Base-by-base conservation (phyloP, 1,140 invertebrate species). In the Triops longicaudatus region DNA sequence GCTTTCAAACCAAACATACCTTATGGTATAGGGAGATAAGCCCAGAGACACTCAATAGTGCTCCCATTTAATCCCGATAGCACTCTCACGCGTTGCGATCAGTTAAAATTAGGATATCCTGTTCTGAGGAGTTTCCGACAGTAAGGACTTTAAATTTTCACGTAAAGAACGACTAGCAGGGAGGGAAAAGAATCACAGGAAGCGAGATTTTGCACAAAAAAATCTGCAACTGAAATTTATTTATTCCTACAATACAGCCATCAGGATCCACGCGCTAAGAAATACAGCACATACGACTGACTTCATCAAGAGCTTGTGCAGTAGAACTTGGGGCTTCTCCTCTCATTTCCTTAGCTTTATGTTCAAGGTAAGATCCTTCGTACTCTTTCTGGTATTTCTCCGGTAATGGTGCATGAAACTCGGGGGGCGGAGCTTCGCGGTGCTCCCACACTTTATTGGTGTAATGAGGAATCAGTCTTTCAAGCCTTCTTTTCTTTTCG, bases 381-480 rank as follows among this genome's bases (percentile, higher is more conserved):
- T 90, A 88, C 81, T 88, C 85, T 80, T 92, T 87, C 26, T 84
- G 80, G 81, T 93, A 85, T 88, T 89, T 90, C 27, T 91, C 88
- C 7, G 93, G 93, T 78, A 96, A 82, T 5, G 91, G 91, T 77
- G 86, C 86, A 79, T 89, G 88, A 93, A 93, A 96, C 82, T 94
- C 89, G 78, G 84, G 82, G 6, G 93, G 93, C 9, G 93, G 93
- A 76, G 84, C 80, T n/a, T 87, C 85, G 73, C 94, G 85, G 81
- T 88, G 91, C 80, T 89, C 85, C 94, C 94, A 96, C 22, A 91
- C 87, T 82, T 91, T 86, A 84, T 96, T 96, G 17, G 81, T 81
- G 79, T 88, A 88, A 82, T 94, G 91, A 0, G 87, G 85, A 50
- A 82, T 82, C 75, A 94, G 81, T 79, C 94, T 85, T 73, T 86